Evolutionary conservation across 2,888 invertebrate genomes (phyloP).

Genomic region (Physocephala rufipes): DNA sequence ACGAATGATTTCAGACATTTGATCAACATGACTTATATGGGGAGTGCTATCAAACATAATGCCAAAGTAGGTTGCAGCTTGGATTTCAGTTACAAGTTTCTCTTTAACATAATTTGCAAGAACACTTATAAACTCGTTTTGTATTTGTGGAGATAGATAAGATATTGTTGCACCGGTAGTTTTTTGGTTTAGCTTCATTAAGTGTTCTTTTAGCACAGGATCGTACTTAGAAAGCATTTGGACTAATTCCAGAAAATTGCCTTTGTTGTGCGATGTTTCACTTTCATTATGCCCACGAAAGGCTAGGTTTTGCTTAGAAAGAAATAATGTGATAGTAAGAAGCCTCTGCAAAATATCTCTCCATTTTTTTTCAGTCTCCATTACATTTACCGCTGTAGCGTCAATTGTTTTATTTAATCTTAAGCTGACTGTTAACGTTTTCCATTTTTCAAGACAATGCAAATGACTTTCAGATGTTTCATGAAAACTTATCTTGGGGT

Average conservation of each 20-base stretch:
- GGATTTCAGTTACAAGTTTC: too few species aligned
- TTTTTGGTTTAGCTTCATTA: neutral
- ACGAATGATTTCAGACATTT: too few species aligned
- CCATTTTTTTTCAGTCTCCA: neutral
- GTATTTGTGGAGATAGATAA: too few species aligned
- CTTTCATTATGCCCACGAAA: slow-evolving; percentile 24
- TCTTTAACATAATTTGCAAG: too few species aligned
- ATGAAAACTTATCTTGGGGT: slow-evolving; percentile 6
- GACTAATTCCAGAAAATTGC: slow-evolving; percentile 25
- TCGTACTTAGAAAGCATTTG: slow-evolving; percentile 27
- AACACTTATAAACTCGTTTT: too few species aligned
- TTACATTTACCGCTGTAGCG: neutral
- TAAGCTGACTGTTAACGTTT: slow-evolving; percentile 14
- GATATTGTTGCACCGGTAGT: neutral
- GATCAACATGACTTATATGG: too few species aligned
- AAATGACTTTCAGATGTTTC: slow-evolving; percentile 9
- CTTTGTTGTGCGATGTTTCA: slow-evolving; percentile 18
- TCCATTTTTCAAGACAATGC: slow-evolving; percentile 20
- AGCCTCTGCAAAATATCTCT: slow-evolving; percentile 1
- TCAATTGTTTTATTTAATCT: slow-evolving; percentile 16
- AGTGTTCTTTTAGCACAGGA: slow-evolving; percentile 20
- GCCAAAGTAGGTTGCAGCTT: too few species aligned
- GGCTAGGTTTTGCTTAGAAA: slow-evolving; percentile 25
- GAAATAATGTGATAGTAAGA: slow-evolving; percentile 2
- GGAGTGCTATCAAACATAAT: too few species aligned